A percentile compares a stretch with the other conserved stretches of the same genome.
These are phyloP conservation scores for Trichopria drosophilae DNA, from an alignment of 2,888 invertebrate genomes.

Conservation along the genomic window DNA sequence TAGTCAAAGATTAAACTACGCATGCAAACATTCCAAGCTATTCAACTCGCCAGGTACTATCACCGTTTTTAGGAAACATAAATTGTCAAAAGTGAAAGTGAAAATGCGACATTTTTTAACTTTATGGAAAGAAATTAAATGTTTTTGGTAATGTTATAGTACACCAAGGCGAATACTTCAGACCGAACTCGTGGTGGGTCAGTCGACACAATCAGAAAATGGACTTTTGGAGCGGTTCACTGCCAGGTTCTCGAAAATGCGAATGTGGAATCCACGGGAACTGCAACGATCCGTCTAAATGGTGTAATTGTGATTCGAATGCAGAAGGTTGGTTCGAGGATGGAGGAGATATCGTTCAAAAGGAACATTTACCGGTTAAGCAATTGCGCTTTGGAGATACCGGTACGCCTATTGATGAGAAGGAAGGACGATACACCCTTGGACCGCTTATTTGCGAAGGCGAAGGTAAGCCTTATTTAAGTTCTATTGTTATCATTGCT, in stretches of 20 bases:
- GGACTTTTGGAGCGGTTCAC: conserved; percentile 93
- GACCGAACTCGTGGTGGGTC: conserved; percentile 95
- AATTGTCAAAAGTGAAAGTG: background rate
- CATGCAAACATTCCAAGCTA: conserved; percentile 79
- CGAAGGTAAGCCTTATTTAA: conserved; percentile 67
- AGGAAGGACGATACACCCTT: conserved; percentile 83
- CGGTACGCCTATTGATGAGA: conserved; percentile 86
- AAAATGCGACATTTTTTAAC: too few relatives aligned
- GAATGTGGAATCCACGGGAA: conserved; percentile 87
- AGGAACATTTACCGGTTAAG: conserved; percentile 88
- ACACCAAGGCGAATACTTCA: conserved; percentile 68
- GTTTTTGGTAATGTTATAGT: conserved; percentile 58
- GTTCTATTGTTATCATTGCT: background rate
- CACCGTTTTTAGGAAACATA: background rate
- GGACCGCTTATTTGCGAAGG: conserved; percentile 90
- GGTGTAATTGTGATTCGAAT: conserved; percentile 94
- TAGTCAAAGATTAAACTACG: conserved; percentile 82
- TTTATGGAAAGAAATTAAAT: background rate
- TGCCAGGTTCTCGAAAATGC: conserved; percentile 83
- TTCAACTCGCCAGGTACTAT: conserved; percentile 80
- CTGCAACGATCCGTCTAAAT: conserved; percentile 81
- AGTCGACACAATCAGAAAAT: conserved; percentile 90
- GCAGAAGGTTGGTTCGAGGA: conserved; percentile 72
- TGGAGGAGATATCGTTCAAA: conserved; percentile 83
- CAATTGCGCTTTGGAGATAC: conserved; percentile 94